A percentile compares a stretch with the other conserved stretches of the same genome.
These are phyloP conservation scores for Eidolon helvum DNA, from an alignment of 2,113 vertebrate genomes.

Conservation along the genomic window DNA sequence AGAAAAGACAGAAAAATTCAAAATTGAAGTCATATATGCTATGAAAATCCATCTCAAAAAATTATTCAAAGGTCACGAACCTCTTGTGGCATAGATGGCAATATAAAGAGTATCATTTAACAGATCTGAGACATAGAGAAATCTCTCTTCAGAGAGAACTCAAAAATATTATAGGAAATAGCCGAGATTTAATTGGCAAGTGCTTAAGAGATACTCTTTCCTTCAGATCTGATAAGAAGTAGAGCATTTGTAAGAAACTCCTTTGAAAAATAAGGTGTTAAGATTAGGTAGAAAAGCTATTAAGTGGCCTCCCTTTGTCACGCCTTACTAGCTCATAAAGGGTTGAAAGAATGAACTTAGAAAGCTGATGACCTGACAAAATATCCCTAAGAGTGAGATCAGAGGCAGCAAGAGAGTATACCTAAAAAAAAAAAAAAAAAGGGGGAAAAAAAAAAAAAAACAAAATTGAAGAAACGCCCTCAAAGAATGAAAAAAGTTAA, in stretches of 20 bases:
- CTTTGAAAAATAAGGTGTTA: conserved; percentile 68
- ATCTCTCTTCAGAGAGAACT: conserved; percentile 51
- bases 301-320: conserved; percentile 55
- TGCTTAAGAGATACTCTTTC: conserved; percentile 46
- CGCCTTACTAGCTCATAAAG: background rate
- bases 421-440: background rate
- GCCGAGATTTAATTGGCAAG: conserved; percentile 67
- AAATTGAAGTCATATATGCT: conserved; percentile 53
- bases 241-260: background rate
- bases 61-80: conserved; percentile 33
- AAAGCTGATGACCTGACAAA: conserved; percentile 38
- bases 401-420: background rate
- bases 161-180: conserved; percentile 29
- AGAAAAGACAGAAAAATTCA: conserved; percentile 40
- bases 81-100: conserved; percentile 32
- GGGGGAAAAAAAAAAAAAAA: background rate
- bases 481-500: too few species aligned
- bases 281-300: conserved; percentile 61
- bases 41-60: conserved; percentile 61
- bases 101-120: conserved; percentile 57
- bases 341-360: conserved; percentile 37
- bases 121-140: conserved; percentile 51
- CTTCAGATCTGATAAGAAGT: conserved; percentile 58
- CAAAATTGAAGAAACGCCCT: conserved; percentile 32
- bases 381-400: conserved; percentile 11